Evolutionary conservation across 2,797 vertebrate genomes (phyloP).

Genomic region (Kryptopterus vitreolus): DNA sequence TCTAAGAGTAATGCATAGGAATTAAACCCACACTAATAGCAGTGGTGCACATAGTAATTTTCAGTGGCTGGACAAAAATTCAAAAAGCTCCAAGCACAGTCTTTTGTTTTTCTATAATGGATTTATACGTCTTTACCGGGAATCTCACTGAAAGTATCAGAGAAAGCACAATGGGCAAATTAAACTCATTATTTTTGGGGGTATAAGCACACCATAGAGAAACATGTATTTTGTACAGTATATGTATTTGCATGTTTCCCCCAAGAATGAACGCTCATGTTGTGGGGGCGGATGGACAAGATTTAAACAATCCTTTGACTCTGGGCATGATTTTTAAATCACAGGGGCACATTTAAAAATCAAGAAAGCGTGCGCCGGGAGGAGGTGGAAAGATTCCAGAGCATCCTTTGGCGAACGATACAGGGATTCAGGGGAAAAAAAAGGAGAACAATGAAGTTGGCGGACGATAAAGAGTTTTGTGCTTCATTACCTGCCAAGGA

Average conservation of each 20-base stretch:
- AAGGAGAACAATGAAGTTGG: slow-evolving; percentile 9
- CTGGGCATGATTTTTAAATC: slow-evolving; percentile 1
- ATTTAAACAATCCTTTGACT: background rate
- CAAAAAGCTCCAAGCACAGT: background rate
- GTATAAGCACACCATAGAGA: background rate
- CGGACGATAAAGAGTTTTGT: background rate
- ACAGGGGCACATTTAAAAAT: slow-evolving; percentile 4
- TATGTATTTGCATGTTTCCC: background rate
- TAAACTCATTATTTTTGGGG: slow-evolving; percentile 8
- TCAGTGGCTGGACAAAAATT: background rate
- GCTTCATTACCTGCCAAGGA: slow-evolving; percentile 5
- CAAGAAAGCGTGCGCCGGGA: background rate
- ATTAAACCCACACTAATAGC: background rate
- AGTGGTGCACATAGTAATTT: background rate
- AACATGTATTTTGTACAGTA: background rate
- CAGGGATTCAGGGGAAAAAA: background rate
- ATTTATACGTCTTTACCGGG: background rate
- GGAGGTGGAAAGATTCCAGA: slow-evolving; percentile 4
- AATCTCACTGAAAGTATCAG: background rate
- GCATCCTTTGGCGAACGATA: background rate
- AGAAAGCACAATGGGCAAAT: background rate
- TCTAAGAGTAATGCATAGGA: background rate
- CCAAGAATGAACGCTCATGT: background rate
- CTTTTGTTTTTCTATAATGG: background rate
- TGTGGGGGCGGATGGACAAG: background rate